Percentiles rank a stretch among this genome's conserved stretches.
phyloP scores from a whole-genome alignment of 2,113 vertebrate species.

The Ctenodactylus gundi region DNA sequence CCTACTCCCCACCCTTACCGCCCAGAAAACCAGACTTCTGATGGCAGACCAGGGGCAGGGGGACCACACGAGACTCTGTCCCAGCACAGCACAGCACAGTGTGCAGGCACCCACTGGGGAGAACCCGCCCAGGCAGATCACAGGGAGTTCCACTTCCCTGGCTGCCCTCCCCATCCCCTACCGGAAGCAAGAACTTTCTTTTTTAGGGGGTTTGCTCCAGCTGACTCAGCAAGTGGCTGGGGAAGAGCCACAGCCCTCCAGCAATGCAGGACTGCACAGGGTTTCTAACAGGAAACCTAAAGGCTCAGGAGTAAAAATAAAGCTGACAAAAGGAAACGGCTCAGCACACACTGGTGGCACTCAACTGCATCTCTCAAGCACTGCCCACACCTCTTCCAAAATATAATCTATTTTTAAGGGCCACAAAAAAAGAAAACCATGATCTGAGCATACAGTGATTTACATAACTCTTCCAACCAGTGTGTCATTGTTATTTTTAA shows the following conservation, averaged over 20 bases:
- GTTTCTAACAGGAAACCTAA: background rate
- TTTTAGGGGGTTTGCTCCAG: background rate
- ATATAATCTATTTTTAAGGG: background rate
- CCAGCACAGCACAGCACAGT: rapidly evolving
- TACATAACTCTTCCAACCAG: background rate
- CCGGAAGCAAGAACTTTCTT: background rate
- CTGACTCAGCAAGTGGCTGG: background rate
- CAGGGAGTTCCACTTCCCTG: background rate
- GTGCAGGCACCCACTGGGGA: background rate
- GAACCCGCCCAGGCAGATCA: background rate
- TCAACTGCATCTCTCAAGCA: background rate
- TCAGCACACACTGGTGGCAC: rapidly evolving
- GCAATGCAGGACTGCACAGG: rapidly evolving
- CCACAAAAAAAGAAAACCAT: background rate
- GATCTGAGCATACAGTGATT: background rate
- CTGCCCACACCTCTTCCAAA: constrained; percentile 10
- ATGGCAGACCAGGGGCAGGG: background rate
- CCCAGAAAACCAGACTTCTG: background rate
- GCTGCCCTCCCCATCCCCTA: background rate
- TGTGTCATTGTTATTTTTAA: background rate
- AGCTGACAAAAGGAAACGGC: background rate
- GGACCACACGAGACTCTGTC: background rate
- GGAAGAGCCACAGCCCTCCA: background rate
- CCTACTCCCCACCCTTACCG: no score
- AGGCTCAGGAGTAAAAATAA: constrained; percentile 33